Base-by-base conservation (phyloP, 2,797 vertebrate genomes). In the Diglossa cyanea region DNA sequence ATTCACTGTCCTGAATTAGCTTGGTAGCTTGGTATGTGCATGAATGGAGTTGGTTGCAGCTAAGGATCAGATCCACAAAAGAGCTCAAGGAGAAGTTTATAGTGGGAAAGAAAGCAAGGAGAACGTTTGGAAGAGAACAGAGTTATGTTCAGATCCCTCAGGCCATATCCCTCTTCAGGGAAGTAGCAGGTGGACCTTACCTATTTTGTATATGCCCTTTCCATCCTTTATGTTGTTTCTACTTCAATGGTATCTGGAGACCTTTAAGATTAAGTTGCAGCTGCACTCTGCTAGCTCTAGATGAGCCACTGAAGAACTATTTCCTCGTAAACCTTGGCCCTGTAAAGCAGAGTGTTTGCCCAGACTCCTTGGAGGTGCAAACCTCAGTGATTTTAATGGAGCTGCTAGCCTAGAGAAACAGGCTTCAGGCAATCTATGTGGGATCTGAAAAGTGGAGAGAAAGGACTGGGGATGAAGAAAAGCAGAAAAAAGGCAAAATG, bases 361-460 rank as follows among this genome's bases (percentile, higher is more conserved):
- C 58, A 73, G 28, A 15, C 44, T 54, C 5, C 23, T 10, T 35
- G 24, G 44, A 88, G 47, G n/a, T 9, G 20, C 11, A 88, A 63
- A 48, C 5, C 4, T 37, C 26, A 9, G 4, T 51, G 73, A 60
- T 72, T 75, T 75, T 31, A 67, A 24, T 15, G n/a, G 66, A 68
- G 25, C 7, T 21, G 9, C 39, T 37, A 33, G n/a, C n/a, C 62
- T 57, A 12, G 11, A 30, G 62, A 50, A 75, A 65, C 8, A 51
- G 28, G 5, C 61, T 51, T 80, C 16, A 13, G 37, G 6, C 37
- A n/a, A 3, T 57, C 55, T 8, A 33, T 0, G 0, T 13, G 30
- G 23, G 7, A 31, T 33, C 15, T 61, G 18, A 65, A 91, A 76
- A 33, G 16, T 7, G 5, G 8, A 80, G 23, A 58, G 24, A 77